A percentile compares a stretch with the other conserved stretches of the same genome.
phyloP scores from a whole-genome alignment of 2,888 invertebrate genomes.

The Drosophila rubida region DNA sequence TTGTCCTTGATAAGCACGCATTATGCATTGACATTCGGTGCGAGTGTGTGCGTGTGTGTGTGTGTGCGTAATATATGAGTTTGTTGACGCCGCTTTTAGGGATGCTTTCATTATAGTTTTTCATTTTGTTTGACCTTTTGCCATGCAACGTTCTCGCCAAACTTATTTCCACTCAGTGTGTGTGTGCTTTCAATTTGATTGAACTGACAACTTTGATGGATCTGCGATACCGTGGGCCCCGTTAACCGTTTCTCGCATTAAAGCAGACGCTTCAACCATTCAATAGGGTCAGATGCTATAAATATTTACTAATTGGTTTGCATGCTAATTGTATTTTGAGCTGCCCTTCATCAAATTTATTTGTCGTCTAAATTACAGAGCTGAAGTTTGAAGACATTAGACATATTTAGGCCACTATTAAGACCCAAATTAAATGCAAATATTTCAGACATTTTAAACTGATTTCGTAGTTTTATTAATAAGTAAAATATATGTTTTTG shows the following conservation, averaged over 20 bases:
- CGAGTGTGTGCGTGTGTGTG: conserved; percentile 11
- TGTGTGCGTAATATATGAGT: conserved; percentile 54
- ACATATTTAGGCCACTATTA: no score
- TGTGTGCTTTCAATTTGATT: conserved; percentile 22
- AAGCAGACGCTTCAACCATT: neutral
- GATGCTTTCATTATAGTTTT: conserved; percentile 59
- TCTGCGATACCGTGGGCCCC: neutral
- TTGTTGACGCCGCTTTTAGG: conserved; percentile 61
- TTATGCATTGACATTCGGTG: conserved; percentile 45
- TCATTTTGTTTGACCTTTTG: conserved; percentile 45
- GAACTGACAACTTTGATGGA: conserved; percentile 29
- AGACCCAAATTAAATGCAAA: no score
- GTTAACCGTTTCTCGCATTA: neutral
- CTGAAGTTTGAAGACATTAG: no score
- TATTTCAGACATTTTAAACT: no score
- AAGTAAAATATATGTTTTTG: no score
- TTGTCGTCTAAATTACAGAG: no score
- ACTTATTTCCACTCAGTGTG: neutral
- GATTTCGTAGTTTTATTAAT: no score
- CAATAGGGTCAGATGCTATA: no score
- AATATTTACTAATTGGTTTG: neutral
- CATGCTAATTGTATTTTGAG: no score
- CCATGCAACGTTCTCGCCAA: conserved; percentile 12
- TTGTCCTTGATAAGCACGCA: conserved; percentile 69
- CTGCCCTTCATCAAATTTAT: no score